Conservation (phyloP, 1,140 invertebrate species). For the Protaetia brevitarsis region DNA sequence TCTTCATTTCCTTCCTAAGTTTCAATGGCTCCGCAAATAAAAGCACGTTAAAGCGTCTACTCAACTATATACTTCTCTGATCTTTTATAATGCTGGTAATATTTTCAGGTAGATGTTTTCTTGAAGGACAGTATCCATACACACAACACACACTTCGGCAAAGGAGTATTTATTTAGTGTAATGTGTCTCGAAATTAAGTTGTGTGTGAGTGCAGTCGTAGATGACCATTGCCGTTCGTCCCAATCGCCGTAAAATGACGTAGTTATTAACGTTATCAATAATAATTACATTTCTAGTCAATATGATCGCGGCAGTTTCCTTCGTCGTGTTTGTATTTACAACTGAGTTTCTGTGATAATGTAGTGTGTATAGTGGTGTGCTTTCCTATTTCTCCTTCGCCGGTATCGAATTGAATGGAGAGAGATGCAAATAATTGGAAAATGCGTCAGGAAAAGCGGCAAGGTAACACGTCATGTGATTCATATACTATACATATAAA, state of each 20-base stretch:
- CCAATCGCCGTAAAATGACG: slow-evolving; percentile 9
- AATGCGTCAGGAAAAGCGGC: not conserved
- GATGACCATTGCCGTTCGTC: not conserved
- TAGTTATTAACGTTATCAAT: slow-evolving; percentile 7
- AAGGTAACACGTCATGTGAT: slow-evolving; percentile 15
- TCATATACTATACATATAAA: not conserved
- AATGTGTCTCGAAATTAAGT: slow-evolving; percentile 9
- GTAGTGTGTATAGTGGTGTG: not conserved
- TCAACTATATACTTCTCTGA: not conserved
- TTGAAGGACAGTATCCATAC: slow-evolving; percentile 8
- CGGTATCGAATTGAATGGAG: not conserved
- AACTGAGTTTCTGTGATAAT: not conserved
- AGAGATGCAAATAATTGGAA: slow-evolving; percentile 9
- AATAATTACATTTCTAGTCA: slow-evolving; percentile 14
- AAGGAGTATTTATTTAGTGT: not conserved
- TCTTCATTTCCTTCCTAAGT: not conserved
- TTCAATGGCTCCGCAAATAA: not conserved
- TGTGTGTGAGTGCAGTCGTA: not conserved
- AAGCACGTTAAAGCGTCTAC: not conserved
- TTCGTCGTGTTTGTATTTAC: not conserved
- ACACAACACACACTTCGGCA: not conserved
- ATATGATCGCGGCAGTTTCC: not conserved
- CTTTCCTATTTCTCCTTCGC: not conserved
- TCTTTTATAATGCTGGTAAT: slow-evolving; percentile 14
- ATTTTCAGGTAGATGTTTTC: slow-evolving; percentile 18